These are phyloP conservation scores for Athene cunicularia DNA, from an alignment of 2,113 vertebrate species.

Conservation along the genomic window DNA sequence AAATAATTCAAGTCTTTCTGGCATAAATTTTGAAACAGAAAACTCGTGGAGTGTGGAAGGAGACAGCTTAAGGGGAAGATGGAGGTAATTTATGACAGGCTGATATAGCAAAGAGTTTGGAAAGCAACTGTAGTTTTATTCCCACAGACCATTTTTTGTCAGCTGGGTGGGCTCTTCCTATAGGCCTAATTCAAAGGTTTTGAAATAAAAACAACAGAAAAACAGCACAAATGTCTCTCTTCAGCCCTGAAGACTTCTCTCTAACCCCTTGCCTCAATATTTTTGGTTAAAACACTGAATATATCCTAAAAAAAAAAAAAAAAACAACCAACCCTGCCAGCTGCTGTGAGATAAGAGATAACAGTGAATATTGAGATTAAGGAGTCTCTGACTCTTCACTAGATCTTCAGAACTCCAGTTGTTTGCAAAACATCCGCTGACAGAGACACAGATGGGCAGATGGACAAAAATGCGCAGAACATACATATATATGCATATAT, in stretches of 20 bases:
- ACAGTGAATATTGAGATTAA: not conserved
- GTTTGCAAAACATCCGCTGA: not conserved
- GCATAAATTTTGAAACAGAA: not conserved
- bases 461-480: not conserved
- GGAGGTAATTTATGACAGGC: not conserved
- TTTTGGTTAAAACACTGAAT: not conserved
- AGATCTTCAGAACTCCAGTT: not conserved
- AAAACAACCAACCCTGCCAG: not conserved
- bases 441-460: not conserved
- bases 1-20: not conserved
- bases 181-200: not conserved
- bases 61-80: not conserved
- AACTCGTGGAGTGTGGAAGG: not conserved
- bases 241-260: not conserved
- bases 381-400: not conserved
- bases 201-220: not conserved
- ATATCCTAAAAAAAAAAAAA: not conserved
- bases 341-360: not conserved
- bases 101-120: not conserved
- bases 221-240: not conserved
- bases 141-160: not conserved
- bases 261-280: accelerated
- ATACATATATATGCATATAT: not conserved
- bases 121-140: not conserved
- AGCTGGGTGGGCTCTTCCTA: not conserved